Evolutionary conservation across 2,113 vertebrate genomes (phyloP).

Genomic region (Pao palembangensis): DNA sequence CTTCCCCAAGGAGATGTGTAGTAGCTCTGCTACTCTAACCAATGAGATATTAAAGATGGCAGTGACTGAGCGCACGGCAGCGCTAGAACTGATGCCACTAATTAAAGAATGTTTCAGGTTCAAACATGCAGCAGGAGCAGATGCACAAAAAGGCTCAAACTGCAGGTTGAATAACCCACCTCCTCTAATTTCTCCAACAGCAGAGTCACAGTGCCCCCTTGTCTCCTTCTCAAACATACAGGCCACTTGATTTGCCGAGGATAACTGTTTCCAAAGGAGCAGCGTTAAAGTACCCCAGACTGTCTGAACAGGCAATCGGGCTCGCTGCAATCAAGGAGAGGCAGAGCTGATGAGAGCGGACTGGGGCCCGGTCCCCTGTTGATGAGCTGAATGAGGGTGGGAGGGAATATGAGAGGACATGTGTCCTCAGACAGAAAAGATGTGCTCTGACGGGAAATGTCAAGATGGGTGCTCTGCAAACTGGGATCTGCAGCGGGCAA

Average conservation of each 20-base stretch:
- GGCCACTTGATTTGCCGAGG: conserved; percentile 41
- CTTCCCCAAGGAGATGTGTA: conserved; percentile 52
- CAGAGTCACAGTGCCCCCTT: conserved; percentile 16
- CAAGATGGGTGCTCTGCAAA: conserved; percentile 9
- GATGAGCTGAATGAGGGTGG: conserved; percentile 51
- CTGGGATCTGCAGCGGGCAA: not conserved
- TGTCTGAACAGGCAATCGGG: conserved; percentile 48
- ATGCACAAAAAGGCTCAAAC: too few relatives aligned
- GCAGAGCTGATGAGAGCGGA: conserved; percentile 53
- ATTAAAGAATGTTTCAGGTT: not conserved
- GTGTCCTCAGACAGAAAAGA: conserved; percentile 8
- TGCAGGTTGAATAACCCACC: not conserved
- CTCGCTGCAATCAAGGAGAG: conserved; percentile 46
- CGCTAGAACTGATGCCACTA: not conserved
- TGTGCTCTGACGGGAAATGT: conserved; percentile 17
- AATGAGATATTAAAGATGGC: conserved; percentile 16
- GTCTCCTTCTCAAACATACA: conserved; percentile 38
- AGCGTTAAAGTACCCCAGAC: conserved; percentile 29
- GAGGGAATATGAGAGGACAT: conserved; percentile 26
- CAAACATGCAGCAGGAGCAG: not conserved
- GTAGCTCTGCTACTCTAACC: conserved; percentile 39
- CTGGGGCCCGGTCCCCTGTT: conserved; percentile 54
- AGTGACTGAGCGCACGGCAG: conserved; percentile 15
- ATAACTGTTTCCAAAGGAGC: conserved; percentile 36
- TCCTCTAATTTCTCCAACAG: conserved; percentile 20